Percentiles rank a stretch among this genome's conserved stretches.
Conservation (phyloP, 2,797 vertebrate genomes). For the Pteropus rufus region DNA sequence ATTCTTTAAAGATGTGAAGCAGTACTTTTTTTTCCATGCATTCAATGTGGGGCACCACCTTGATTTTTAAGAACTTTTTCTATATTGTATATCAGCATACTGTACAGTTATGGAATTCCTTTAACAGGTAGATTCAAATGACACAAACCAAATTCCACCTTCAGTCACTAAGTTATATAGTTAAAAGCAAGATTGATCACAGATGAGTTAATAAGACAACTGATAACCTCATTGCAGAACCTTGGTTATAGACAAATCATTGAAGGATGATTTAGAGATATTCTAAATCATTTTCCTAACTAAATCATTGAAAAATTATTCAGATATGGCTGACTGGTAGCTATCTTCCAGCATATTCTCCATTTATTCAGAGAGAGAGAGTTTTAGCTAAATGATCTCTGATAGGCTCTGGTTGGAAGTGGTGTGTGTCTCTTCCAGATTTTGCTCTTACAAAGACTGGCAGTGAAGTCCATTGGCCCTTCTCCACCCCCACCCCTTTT, state of each 20-base stretch:
- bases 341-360: not conserved
- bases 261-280: not conserved
- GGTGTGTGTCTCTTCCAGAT: not conserved
- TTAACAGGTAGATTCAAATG: not conserved
- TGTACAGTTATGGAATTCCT: not conserved
- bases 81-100: not conserved
- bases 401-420: not conserved
- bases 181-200: not conserved
- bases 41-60: not conserved
- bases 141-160: not conserved
- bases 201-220: not conserved
- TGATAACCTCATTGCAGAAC: fast-evolving
- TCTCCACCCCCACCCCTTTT: not conserved
- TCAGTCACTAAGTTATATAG: not conserved
- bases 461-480: not conserved
- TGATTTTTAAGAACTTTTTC: not conserved
- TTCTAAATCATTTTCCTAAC: not conserved
- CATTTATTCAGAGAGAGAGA: not conserved
- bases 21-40: not conserved
- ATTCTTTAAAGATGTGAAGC: not conserved
- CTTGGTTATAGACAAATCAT: not conserved
- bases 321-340: not conserved
- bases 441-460: not conserved
- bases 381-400: not conserved
- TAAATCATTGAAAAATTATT: not conserved